These are phyloP conservation scores for Nerophis lumbriciformis DNA, from an alignment of 2,113 vertebrate genomes.

Conservation along the genomic window DNA sequence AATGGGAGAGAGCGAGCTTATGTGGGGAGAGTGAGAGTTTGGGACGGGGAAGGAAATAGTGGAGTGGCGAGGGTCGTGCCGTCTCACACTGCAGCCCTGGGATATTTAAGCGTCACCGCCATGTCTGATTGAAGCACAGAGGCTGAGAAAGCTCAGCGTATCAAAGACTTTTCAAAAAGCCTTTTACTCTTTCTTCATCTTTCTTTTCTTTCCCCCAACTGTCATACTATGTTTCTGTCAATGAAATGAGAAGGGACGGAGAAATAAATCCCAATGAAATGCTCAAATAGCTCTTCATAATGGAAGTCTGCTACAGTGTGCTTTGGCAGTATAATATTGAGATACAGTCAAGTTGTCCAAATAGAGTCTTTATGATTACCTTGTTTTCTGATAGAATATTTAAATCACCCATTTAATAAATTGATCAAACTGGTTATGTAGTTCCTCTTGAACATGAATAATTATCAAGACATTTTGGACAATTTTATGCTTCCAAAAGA, in stretches of 20 bases:
- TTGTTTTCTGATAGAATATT: too few relatives aligned
- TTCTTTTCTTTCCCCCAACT: constrained; percentile 8
- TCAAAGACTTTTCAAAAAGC: constrained; percentile 63
- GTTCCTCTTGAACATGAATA: too few relatives aligned
- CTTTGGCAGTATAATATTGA: background rate
- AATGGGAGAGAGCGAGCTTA: constrained; percentile 57
- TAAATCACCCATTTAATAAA: too few relatives aligned
- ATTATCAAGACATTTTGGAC: too few relatives aligned
- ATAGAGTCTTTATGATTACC: too few relatives aligned
- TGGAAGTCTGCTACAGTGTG: background rate
- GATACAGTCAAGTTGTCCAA: too few relatives aligned
- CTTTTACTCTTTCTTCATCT: constrained; percentile 21
- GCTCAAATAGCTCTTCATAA: constrained; percentile 4
- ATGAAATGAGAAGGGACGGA: constrained; percentile 26
- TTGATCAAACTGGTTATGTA: too few relatives aligned
- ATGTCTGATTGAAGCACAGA: constrained; percentile 60
- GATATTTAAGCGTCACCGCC: constrained; percentile 53
- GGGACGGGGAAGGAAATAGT: constrained; percentile 14
- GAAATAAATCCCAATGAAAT: constrained; percentile 41
- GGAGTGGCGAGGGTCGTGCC: constrained; percentile 32
- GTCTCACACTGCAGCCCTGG: constrained; percentile 41
- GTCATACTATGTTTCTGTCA: constrained; percentile 39
- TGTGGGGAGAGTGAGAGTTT: constrained; percentile 14
- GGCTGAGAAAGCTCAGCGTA: constrained; percentile 53
- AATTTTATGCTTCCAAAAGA: too few relatives aligned